Conservation (phyloP, 1,140 invertebrate genomes). For the Ostrea edulis region DNA sequence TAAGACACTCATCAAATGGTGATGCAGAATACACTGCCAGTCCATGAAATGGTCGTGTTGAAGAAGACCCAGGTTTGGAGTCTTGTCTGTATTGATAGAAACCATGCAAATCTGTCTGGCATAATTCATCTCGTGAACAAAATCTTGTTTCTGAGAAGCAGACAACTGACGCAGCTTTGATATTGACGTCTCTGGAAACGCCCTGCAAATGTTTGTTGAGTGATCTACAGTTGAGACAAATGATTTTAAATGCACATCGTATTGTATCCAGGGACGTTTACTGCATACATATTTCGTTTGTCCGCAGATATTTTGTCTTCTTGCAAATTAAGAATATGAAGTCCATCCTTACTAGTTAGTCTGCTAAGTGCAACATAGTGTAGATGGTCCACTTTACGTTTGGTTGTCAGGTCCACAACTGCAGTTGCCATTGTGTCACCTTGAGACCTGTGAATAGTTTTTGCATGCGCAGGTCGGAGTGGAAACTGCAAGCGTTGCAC, state of each 20-base stretch:
- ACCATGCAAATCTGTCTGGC: not conserved
- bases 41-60: no score
- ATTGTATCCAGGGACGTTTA: not conserved
- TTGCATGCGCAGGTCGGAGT: no score
- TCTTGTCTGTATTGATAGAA: no score
- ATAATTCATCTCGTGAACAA: not conserved
- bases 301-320: conserved; percentile 48
- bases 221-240: conserved; percentile 28
- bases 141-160: conserved; percentile 43
- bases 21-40: no score
- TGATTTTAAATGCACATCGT: no score
- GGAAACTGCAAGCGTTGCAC: conserved; percentile 46
- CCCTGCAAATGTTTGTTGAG: conserved; percentile 21
- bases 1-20: no score
- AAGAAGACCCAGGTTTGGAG: no score
- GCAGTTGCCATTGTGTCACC: no score
- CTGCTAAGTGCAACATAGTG: conserved; percentile 53
- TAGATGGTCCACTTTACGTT: conserved; percentile 46
- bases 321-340: conserved; percentile 49
- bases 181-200: conserved; percentile 4
- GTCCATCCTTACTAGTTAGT: conserved; percentile 39
- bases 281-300: not conserved
- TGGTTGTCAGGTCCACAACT: conserved; percentile 46
- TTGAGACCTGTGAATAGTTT: no score
- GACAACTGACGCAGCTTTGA: not conserved